Conservation (phyloP, 2,113 vertebrate genomes). For the Cinclus cinclus region DNA sequence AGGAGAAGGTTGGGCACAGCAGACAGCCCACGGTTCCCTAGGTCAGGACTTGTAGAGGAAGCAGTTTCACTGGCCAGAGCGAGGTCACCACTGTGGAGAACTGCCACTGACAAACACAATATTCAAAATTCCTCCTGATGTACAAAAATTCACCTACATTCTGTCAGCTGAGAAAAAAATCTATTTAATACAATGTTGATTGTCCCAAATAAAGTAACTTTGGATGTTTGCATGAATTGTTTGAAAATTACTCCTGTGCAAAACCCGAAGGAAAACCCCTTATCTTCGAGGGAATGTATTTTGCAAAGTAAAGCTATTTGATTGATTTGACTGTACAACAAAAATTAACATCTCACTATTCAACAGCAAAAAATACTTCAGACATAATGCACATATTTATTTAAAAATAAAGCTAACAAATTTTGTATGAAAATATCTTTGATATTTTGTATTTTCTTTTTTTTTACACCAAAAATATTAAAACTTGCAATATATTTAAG, state of each 20-base stretch:
- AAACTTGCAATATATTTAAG: neutral
- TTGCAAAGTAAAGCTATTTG: neutral
- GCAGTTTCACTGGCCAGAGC: neutral
- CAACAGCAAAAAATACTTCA: neutral
- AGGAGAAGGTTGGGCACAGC: neutral
- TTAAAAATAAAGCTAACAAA: neutral
- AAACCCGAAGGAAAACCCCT: neutral
- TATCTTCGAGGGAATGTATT: neutral
- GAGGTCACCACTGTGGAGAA: neutral
- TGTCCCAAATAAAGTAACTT: neutral
- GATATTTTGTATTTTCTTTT: neutral
- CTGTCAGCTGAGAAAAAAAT: neutral
- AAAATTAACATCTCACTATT: neutral
- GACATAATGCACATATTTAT: neutral
- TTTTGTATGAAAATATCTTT: neutral
- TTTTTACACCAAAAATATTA: neutral
- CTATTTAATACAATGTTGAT: neutral
- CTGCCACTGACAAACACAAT: neutral
- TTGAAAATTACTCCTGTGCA: neutral
- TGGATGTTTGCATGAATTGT: rapidly evolving
- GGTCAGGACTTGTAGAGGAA: neutral
- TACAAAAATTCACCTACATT: neutral
- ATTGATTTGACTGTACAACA: neutral
- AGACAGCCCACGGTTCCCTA: neutral
- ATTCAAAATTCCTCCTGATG: neutral